phyloP scores from a whole-genome alignment of 1,140 invertebrate species.

The Halictus rubicundus region DNA sequence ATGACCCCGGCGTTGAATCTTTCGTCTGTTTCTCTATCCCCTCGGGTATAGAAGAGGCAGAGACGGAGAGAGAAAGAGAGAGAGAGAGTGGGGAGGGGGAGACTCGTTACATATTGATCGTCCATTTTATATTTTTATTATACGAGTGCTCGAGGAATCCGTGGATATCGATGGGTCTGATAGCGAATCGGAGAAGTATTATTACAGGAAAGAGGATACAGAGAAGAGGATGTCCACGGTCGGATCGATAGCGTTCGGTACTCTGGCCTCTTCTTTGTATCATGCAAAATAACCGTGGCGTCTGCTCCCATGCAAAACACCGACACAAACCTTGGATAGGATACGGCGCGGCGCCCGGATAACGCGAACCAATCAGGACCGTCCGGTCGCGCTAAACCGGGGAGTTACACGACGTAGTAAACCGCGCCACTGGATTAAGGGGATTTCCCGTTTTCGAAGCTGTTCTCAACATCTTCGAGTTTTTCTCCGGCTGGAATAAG shows the following conservation, averaged over 20 bases:
- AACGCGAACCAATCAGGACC: not conserved
- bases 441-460: too few species aligned
- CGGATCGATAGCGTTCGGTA: conserved; percentile 22
- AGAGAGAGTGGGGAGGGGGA: too few species aligned
- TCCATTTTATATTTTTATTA: conserved; percentile 16
- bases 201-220: not conserved
- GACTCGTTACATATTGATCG: conserved; percentile 9
- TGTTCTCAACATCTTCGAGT: too few species aligned
- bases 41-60: too few species aligned
- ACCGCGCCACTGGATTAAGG: not conserved
- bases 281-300: not conserved
- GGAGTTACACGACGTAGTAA: not conserved
- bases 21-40: not conserved
- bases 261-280: conserved; percentile 4
- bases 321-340: too few species aligned
- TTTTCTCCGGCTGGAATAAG: too few species aligned
- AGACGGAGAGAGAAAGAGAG: too few species aligned
- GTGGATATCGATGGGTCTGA: not conserved
- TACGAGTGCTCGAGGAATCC: not conserved
- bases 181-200: conserved; percentile 25
- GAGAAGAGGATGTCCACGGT: not conserved
- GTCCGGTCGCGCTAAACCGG: not conserved
- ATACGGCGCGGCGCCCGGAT: not conserved
- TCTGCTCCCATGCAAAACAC: conserved; percentile 7
- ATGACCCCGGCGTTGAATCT: conserved; percentile 1